Base-by-base conservation (phyloP, 2,797 vertebrate genomes). In the Pseudocheirus occidentalis region DNA sequence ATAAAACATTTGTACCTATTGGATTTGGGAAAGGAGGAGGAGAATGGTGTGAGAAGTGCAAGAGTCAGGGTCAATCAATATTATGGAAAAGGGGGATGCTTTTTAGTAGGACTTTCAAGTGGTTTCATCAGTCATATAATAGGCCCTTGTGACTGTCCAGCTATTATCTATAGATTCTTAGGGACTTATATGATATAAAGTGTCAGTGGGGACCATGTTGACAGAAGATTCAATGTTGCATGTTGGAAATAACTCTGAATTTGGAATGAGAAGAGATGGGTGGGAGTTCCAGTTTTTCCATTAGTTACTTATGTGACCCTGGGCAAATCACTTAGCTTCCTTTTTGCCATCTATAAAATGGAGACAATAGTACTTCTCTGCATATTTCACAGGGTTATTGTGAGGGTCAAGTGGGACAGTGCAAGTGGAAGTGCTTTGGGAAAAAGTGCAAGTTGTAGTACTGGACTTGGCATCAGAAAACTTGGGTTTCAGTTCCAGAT, bases 1-100 rank as follows among this genome's bases (percentile, higher is more conserved):
- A 95, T 57, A 95, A 97, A 95, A 91, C 21, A 0, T 96, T 97
- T 96, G 92, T 90, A 50, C 90, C 34, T 0, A 46, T 62, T 89
- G 66, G 54, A 4, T 90, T 55, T 90, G 57, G 66, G 89, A 90
- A 0, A 54, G 28, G 0, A 95, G 57, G 46, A 53, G 34, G 24
- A 52, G 24, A 93, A 21, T 46, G 12, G 16, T 5, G 13, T 90
- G 66, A 13, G 10, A 24, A 56, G 34, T n/a, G 16, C 53, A 1
- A n/a, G 5, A 4, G 3, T 5, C 18, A 31, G 94, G 52, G 93
- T 91, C 94, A 93, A 24, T 11, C 24, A 87, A 5, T 29, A 66
- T 91, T 94, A 52, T 87, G 50, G 9, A 50, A 55, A 92, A 81
- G 81, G 52, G 66, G 24, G 46, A 87, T 94, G 55, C 54, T 92